A percentile compares a stretch with the other conserved stretches of the same genome.
Evolutionary conservation across 2,113 vertebrate species (phyloP).

Genomic region (Arenaria interpres): DNA sequence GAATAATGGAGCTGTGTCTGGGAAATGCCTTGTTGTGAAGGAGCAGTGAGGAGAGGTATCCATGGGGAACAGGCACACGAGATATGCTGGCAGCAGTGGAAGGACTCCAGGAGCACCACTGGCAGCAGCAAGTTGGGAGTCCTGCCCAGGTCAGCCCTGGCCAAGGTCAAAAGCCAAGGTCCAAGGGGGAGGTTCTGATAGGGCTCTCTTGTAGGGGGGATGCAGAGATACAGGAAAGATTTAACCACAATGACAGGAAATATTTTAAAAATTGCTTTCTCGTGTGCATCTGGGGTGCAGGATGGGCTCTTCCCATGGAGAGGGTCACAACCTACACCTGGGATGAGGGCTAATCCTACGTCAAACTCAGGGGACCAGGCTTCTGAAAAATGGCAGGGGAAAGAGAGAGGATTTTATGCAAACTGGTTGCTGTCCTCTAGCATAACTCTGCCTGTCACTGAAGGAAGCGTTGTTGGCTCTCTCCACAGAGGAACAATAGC

Average conservation of each 20-base stretch:
- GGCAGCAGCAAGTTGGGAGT: not conserved
- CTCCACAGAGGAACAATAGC: not conserved
- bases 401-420: not conserved
- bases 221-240: fast-evolving
- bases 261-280: fast-evolving
- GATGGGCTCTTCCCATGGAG: not conserved
- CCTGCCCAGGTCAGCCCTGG: not conserved
- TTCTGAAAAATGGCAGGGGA: fast-evolving
- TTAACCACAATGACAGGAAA: not conserved
- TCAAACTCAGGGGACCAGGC: not conserved
- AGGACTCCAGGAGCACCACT: not conserved
- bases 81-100: not conserved
- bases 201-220: not conserved
- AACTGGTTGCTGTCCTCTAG: not conserved
- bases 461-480: not conserved
- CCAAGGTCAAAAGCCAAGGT: not conserved
- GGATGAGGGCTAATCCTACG: not conserved
- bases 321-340: not conserved
- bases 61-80: fast-evolving
- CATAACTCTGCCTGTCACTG: not conserved
- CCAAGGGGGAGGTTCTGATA: not conserved
- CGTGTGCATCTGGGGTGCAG: fast-evolving
- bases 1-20: not conserved
- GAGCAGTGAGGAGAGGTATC: not conserved
- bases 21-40: not conserved